phyloP scores from a whole-genome alignment of 1,140 invertebrate genomes.

The Halyomorpha halys region DNA sequence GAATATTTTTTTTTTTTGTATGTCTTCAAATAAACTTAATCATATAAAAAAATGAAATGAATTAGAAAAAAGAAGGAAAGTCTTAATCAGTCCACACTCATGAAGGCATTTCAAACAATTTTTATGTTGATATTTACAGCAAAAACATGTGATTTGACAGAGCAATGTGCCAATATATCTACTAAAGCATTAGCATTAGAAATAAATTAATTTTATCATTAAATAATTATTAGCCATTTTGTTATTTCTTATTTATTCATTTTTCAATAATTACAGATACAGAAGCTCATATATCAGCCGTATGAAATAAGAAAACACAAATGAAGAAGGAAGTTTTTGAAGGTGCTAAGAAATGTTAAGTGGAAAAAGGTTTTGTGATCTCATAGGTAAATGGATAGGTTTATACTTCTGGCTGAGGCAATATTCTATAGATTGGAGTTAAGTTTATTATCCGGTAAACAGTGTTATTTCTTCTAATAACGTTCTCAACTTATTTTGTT shows the following conservation, averaged over 20 bases:
- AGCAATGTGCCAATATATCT: background rate
- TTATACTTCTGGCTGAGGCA: background rate
- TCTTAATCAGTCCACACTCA: no score
- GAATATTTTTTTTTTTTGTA: no score
- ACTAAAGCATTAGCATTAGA: background rate
- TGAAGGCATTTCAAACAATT: no score
- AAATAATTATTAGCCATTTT: background rate
- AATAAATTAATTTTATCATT: background rate
- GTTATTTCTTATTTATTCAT: slow-evolving; percentile 8
- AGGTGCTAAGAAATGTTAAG: slow-evolving; percentile 16
- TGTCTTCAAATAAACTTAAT: no score
- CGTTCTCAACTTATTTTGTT: no score
- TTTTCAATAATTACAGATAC: slow-evolving; percentile 31
- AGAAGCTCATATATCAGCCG: slow-evolving; percentile 32
- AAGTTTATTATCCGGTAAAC: background rate
- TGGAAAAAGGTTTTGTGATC: background rate
- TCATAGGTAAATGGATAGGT: slow-evolving; percentile 9
- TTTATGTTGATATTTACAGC: no score
- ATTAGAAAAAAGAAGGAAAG: no score
- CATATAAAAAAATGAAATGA: no score
- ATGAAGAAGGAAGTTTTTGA: background rate
- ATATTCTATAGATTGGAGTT: background rate
- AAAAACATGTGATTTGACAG: no score
- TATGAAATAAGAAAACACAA: slow-evolving; percentile 23
- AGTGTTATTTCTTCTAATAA: no score